Evolutionary conservation across 2,113 vertebrate species (phyloP).

Genomic region (Notechis scutatus): DNA sequence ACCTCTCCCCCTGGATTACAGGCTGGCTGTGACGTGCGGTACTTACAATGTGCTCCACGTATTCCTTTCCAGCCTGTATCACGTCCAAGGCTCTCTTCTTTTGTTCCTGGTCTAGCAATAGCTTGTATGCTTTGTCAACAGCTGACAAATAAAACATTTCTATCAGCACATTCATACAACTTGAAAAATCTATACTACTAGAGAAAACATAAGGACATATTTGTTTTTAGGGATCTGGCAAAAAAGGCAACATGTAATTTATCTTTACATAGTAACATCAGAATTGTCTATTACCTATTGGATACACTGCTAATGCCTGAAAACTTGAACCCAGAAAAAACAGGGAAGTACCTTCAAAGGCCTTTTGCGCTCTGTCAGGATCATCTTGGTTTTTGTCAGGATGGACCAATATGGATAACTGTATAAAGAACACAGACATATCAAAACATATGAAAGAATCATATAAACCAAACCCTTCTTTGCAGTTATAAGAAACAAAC

Average conservation of each 20-base stretch:
- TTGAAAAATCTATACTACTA: background rate
- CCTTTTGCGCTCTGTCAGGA: constrained; percentile 89
- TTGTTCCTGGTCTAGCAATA: constrained; percentile 91
- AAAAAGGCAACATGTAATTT: background rate
- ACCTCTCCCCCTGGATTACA: background rate
- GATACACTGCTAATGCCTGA: background rate
- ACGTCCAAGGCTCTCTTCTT: constrained; percentile 97
- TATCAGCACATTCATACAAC: constrained; percentile 50
- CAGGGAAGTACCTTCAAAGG: constrained; percentile 87
- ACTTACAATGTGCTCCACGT: constrained; percentile 94
- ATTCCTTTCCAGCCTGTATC: constrained; percentile 93
- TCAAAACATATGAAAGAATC: background rate
- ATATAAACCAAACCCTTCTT: background rate
- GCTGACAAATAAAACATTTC: constrained; percentile 74
- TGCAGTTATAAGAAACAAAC: background rate
- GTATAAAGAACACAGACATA: constrained; percentile 32
- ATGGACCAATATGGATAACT: constrained; percentile 98
- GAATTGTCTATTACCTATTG: background rate
- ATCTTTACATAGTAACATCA: background rate
- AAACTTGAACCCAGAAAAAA: background rate
- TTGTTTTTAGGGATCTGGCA: fast-evolving
- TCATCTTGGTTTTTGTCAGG: constrained; percentile 98
- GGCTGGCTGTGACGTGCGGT: background rate
- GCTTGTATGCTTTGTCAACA: constrained; percentile 97
- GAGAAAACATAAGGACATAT: background rate